A percentile compares a stretch with the other conserved stretches of the same genome.
phyloP scores from a whole-genome alignment of 2,113 vertebrate species.

The Sigmodon hispidus region DNA sequence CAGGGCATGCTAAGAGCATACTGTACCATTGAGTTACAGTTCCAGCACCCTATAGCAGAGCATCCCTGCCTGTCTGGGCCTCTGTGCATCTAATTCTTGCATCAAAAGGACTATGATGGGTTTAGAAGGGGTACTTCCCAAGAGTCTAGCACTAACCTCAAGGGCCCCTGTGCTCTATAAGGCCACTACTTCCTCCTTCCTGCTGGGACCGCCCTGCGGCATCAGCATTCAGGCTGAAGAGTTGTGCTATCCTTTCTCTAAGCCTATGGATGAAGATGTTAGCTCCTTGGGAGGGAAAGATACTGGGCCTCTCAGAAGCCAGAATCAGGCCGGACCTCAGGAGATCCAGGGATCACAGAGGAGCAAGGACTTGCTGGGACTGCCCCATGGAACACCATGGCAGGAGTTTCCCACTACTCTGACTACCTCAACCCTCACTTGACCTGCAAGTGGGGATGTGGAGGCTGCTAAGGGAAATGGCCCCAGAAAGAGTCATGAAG shows the following conservation, averaged over 20 bases:
- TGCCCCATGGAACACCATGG: background rate
- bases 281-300: background rate
- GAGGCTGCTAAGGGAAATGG: background rate
- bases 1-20: too few species aligned
- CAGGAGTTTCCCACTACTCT: background rate
- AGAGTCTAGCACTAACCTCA: background rate
- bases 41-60: background rate
- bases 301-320: background rate
- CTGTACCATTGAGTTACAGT: background rate
- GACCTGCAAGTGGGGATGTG: background rate
- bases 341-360: background rate
- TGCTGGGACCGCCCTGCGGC: background rate
- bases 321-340: background rate
- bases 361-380: background rate
- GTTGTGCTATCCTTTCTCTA: background rate
- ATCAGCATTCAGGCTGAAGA: background rate
- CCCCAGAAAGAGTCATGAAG: background rate
- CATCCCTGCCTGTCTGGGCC: background rate
- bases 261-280: background rate
- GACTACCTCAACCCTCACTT: background rate
- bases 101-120: background rate
- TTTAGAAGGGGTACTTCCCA: background rate
- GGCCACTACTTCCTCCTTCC: too few species aligned
- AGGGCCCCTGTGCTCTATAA: background rate
- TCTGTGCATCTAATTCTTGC: background rate